A percentile compares a stretch with the other conserved stretches of the same genome.
These are phyloP conservation scores for Anisognathus igniventris DNA, from an alignment of 2,797 vertebrate species.

Conservation along the genomic window DNA sequence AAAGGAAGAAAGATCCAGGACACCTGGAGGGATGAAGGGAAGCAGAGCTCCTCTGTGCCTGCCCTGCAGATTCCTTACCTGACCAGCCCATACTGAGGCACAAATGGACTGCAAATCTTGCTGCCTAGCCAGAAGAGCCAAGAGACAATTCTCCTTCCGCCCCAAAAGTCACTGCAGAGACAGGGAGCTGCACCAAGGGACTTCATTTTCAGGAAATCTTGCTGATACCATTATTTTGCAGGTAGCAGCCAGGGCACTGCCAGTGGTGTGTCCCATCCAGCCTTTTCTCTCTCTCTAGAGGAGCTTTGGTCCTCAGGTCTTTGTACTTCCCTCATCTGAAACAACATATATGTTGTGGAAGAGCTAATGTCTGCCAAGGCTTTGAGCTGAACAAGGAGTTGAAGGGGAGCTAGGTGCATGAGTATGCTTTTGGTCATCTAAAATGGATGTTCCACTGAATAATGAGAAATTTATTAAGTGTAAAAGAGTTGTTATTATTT, in stretches of 20 bases:
- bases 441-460: not conserved
- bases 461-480: not conserved
- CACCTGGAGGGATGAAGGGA: slow-evolving; percentile 18
- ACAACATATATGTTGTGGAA: rapidly evolving
- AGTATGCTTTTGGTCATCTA: not conserved
- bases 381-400: not conserved
- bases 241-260: not conserved
- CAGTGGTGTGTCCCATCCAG: not conserved
- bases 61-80: not conserved
- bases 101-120: not conserved
- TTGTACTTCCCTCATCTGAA: not conserved
- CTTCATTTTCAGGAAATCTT: not conserved
- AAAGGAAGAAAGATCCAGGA: slow-evolving; percentile 24
- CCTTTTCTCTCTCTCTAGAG: not conserved
- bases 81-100: not conserved
- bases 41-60: not conserved
- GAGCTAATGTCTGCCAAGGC: not conserved
- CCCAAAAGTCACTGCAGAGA: rapidly evolving
- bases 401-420: not conserved
- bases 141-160: not conserved
- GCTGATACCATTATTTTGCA: rapidly evolving
- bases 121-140: not conserved
- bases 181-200: not conserved
- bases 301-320: not conserved
- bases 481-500: not conserved